Evolutionary conservation across 2,113 vertebrate genomes (phyloP).

Genomic region (Megalops atlanticus): DNA sequence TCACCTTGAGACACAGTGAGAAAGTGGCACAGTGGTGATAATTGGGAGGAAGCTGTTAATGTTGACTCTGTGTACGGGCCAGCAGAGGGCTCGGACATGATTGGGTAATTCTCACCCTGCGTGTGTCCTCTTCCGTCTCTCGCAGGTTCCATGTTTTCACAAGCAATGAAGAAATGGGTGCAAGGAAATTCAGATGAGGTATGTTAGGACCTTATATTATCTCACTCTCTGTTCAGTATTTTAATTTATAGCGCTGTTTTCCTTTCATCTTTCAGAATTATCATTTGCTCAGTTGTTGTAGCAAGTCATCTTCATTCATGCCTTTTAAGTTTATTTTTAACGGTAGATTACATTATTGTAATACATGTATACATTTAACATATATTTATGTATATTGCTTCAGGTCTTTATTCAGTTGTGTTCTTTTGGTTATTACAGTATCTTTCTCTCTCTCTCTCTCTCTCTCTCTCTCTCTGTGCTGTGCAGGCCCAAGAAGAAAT

Average conservation of each 20-base stretch:
- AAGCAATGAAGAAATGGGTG: constrained; percentile 93
- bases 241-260: no score
- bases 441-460: constrained; percentile 18
- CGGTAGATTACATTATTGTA: background rate
- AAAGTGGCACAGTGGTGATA: background rate
- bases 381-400: background rate
- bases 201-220: constrained; percentile 22
- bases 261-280: no score
- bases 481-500: constrained; percentile 94
- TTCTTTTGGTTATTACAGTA: background rate
- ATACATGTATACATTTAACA: background rate
- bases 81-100: background rate
- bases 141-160: constrained; percentile 88
- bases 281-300: no score
- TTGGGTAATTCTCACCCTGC: background rate
- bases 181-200: constrained; percentile 90
- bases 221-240: background rate
- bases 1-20: background rate
- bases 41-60: background rate
- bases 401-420: background rate
- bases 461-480: constrained; percentile 30
- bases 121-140: background rate
- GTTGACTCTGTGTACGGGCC: background rate
- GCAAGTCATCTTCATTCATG: background rate
- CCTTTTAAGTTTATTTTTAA: background rate